A percentile compares a stretch with the other conserved stretches of the same genome.
Conservation (phyloP, 2,113 vertebrate species). For the Austrofundulus limnaeus region DNA sequence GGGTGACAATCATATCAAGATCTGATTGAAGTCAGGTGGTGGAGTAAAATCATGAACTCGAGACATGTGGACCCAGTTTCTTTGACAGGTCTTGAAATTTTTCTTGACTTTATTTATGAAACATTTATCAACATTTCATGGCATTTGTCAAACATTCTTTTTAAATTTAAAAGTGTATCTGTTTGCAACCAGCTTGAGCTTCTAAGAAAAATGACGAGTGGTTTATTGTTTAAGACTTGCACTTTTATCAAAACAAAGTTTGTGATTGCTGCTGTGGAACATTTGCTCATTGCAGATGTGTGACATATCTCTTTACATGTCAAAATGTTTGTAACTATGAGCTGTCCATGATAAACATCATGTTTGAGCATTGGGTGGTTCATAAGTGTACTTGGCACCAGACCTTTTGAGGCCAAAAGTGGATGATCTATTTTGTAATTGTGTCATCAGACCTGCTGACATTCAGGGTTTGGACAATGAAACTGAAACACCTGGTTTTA, state of each 20-base stretch:
- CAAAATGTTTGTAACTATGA: no score
- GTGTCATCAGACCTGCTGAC: no score
- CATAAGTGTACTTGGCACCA: no score
- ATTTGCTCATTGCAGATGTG: background rate
- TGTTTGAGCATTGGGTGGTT: no score
- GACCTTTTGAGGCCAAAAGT: no score
- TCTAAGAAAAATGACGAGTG: background rate
- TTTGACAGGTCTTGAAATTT: slow-evolving; percentile 41
- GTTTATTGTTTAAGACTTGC: background rate
- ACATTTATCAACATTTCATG: slow-evolving; percentile 27
- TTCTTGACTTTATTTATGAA: slow-evolving; percentile 17
- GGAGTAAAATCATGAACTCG: slow-evolving; percentile 40
- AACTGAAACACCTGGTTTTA: no score
- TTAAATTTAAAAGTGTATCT: slow-evolving; percentile 40
- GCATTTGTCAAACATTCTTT: background rate
- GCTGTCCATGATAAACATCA: no score
- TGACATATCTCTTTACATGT: no score
- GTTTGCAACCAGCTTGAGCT: slow-evolving; percentile 33
- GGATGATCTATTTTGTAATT: no score
- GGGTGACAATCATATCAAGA: slow-evolving; percentile 41
- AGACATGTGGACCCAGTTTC: slow-evolving; percentile 33
- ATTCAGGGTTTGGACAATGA: no score
- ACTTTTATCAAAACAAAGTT: no score
- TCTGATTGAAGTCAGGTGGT: slow-evolving; percentile 34
- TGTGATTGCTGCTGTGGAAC: no score